A percentile compares a stretch with the other conserved stretches of the same genome.
Conservation (phyloP, 2,113 vertebrate species). For the Chloroceryle aenea region DNA sequence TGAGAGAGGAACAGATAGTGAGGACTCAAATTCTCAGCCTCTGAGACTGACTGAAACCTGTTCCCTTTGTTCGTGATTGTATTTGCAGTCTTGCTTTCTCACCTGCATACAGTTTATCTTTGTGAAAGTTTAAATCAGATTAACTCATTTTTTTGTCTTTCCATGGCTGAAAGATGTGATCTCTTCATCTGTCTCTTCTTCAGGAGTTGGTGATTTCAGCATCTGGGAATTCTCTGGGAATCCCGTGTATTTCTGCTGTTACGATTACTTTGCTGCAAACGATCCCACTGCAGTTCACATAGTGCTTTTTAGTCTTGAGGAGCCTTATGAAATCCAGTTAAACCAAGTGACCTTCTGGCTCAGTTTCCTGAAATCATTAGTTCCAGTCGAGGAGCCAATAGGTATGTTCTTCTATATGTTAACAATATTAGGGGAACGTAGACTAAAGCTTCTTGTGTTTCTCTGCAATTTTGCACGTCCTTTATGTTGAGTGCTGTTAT, state of each 20-base stretch:
- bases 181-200: background rate
- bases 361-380: slow-evolving; percentile 92
- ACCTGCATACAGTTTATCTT: background rate
- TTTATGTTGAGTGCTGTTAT: background rate
- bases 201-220: slow-evolving; percentile 95
- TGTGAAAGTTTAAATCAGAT: background rate
- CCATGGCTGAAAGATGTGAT: background rate
- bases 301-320: slow-evolving; percentile 93
- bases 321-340: slow-evolving; percentile 94
- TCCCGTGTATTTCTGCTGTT: slow-evolving; percentile 94
- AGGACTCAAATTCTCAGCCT: background rate
- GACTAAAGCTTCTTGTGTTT: background rate
- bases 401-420: slow-evolving; percentile 72
- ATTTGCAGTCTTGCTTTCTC: background rate
- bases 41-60: background rate
- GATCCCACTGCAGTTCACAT: slow-evolving; percentile 90
- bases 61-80: background rate
- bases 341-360: slow-evolving; percentile 97
- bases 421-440: background rate
- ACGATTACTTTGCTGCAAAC: slow-evolving; percentile 95
- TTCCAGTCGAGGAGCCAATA: slow-evolving; percentile 87
- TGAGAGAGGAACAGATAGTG: background rate
- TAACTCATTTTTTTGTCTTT: background rate
- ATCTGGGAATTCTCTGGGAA: slow-evolving; percentile 98
- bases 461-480: background rate